Percentiles rank a stretch among this genome's conserved stretches.
These are phyloP conservation scores for Melanerpes formicivorus DNA, from an alignment of 2,113 vertebrate species.

Conservation along the genomic window DNA sequence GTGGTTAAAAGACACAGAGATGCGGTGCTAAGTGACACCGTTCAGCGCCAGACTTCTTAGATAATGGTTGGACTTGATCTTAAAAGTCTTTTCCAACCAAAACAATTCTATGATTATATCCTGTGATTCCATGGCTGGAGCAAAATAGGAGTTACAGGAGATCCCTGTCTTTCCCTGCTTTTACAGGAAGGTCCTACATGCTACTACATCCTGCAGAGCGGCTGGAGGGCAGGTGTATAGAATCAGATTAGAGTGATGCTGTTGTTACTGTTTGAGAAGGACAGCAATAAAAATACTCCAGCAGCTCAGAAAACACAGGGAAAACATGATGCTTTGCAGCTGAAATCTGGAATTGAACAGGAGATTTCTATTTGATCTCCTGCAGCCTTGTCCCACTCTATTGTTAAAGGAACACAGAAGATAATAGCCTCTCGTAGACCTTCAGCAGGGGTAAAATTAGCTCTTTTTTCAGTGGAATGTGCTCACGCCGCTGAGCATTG, in stretches of 20 bases:
- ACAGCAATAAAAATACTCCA: background rate
- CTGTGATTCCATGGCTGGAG: no score
- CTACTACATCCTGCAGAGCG: background rate
- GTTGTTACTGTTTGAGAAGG: background rate
- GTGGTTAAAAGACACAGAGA: no score
- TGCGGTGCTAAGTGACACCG: no score
- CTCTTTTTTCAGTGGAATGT: background rate
- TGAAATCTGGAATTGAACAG: background rate
- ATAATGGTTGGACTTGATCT: no score
- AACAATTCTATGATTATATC: no score
- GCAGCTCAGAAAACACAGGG: background rate
- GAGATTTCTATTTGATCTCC: background rate
- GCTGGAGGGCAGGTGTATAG: background rate
- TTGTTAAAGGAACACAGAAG: background rate
- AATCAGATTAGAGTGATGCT: background rate
- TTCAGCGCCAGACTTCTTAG: no score
- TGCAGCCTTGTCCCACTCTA: background rate
- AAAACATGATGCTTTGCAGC: background rate
- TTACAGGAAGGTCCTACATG: background rate
- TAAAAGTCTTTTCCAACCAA: no score
- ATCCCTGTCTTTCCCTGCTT: background rate
- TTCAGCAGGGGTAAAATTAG: background rate
- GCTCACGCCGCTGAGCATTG: background rate
- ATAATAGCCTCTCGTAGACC: background rate
- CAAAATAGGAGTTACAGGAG: no score